These are phyloP conservation scores for Poeciliopsis turneri DNA, from an alignment of 2,797 vertebrate species.

Conservation along the genomic window DNA sequence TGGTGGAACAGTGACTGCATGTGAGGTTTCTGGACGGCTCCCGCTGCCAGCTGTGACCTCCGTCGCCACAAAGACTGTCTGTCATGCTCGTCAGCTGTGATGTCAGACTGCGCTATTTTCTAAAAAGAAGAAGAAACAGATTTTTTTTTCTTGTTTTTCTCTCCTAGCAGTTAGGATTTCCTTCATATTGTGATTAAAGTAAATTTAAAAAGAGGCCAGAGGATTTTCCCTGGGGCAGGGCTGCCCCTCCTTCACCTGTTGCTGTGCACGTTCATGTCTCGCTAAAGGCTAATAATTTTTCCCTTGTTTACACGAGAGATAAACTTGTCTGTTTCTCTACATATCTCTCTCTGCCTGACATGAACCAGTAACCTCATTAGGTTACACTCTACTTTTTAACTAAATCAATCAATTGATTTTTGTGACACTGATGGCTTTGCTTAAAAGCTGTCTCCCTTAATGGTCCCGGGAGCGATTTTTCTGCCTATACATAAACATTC, in stretches of 20 bases:
- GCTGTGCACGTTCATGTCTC: not conserved
- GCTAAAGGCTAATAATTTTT: not conserved
- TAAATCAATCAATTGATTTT: slow-evolving; percentile 40
- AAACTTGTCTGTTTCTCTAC: not conserved
- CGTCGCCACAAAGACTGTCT: slow-evolving; percentile 27
- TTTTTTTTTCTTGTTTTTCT: not conserved
- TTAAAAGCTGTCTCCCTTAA: slow-evolving; percentile 31
- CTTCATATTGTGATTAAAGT: not conserved
- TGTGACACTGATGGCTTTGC: slow-evolving; percentile 16
- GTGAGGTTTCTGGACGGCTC: slow-evolving; percentile 16
- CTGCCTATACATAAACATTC: slow-evolving; percentile 20
- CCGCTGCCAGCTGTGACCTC: slow-evolving; percentile 16
- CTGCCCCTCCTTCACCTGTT: not conserved
- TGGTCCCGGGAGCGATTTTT: slow-evolving; percentile 6
- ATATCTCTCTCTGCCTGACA: slow-evolving; percentile 6
- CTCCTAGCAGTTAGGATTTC: not conserved
- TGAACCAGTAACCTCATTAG: slow-evolving; percentile 39
- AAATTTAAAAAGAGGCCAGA: not conserved
- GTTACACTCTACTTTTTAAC: slow-evolving; percentile 39
- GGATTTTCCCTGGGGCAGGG: not conserved
- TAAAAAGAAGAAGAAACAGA: not conserved
- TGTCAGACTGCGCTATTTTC: slow-evolving; percentile 8
- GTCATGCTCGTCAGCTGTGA: slow-evolving; percentile 26
- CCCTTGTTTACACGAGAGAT: not conserved
- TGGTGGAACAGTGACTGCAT: slow-evolving; percentile 42